These are phyloP conservation scores for Camptogramma bilineatum DNA, from an alignment of 2,888 invertebrate genomes.

Conservation along the genomic window DNA sequence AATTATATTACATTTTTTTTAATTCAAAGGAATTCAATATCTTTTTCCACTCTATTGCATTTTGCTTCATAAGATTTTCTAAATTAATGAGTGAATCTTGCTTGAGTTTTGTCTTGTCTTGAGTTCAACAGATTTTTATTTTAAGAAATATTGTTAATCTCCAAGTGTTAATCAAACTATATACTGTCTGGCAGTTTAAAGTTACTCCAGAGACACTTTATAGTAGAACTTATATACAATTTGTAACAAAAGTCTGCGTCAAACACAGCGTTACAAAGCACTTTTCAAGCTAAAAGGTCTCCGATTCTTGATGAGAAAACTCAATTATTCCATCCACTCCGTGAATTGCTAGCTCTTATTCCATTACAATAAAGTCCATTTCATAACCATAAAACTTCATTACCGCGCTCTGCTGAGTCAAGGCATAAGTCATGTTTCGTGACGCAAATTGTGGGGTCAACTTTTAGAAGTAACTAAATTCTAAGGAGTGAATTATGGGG, in stretches of 20 bases:
- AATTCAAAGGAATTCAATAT: too few relatives aligned
- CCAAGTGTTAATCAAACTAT: background rate
- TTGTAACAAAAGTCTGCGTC: constrained; percentile 14
- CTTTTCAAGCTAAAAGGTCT: constrained; percentile 39
- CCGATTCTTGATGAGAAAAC: constrained; percentile 48
- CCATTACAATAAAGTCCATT: constrained; percentile 51
- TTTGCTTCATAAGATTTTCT: too few relatives aligned
- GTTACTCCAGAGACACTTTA: constrained; percentile 3
- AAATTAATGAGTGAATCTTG: too few relatives aligned
- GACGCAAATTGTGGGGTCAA: constrained; percentile 56
- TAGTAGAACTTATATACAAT: constrained; percentile 4
- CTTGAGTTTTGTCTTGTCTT: too few relatives aligned
- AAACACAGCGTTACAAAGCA: constrained; percentile 33
- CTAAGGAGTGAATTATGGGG: constrained; percentile 53
- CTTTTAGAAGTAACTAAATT: constrained; percentile 52
- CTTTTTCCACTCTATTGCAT: too few relatives aligned
- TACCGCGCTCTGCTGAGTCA: constrained; percentile 50
- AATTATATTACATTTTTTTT: too few relatives aligned
- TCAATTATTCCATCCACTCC: constrained; percentile 49
- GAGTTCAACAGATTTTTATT: background rate
- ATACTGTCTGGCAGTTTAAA: constrained; percentile 3
- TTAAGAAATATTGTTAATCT: background rate
- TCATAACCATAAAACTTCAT: constrained; percentile 49
- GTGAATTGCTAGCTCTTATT: constrained; percentile 46
- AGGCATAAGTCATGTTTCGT: constrained; percentile 52